These are phyloP conservation scores for Hyperoplus immaculatus DNA, from an alignment of 2,797 vertebrate genomes.

Conservation along the genomic window DNA sequence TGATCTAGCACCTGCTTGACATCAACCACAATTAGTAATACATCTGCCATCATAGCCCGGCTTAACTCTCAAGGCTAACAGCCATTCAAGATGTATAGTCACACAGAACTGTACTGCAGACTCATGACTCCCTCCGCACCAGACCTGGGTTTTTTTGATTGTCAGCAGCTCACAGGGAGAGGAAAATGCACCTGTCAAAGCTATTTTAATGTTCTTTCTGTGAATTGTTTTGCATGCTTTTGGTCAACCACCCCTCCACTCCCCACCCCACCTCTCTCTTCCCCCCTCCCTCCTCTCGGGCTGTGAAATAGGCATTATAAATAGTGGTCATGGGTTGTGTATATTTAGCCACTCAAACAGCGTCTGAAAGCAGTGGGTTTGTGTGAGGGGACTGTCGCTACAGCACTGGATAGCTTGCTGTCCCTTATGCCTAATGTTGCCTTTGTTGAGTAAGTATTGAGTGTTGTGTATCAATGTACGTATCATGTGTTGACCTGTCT, in stretches of 20 bases:
- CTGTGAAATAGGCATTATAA: constrained; percentile 86
- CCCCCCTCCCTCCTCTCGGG: constrained; percentile 61
- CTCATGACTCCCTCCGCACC: constrained; percentile 14
- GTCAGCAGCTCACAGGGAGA: constrained; percentile 50
- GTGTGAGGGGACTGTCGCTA: constrained; percentile 76
- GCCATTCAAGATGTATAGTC: constrained; percentile 27
- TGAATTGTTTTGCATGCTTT: constrained; percentile 61
- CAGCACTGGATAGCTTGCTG: constrained; percentile 53
- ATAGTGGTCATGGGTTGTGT: constrained; percentile 88
- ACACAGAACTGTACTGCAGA: constrained; percentile 27
- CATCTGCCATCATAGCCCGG: constrained; percentile 52
- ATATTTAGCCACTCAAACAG: constrained; percentile 88
- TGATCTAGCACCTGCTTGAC: constrained; percentile 78
- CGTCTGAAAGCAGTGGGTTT: constrained; percentile 80
- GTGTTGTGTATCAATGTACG: constrained; percentile 13
- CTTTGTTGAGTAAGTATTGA: constrained; percentile 61
- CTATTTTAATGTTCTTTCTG: constrained; percentile 66
- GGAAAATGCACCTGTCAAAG: constrained; percentile 73
- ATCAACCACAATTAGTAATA: constrained; percentile 64
- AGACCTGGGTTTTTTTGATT: constrained; percentile 37
- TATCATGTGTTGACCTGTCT: constrained; percentile 13
- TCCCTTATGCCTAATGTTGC: constrained; percentile 59
- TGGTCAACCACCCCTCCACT: constrained; percentile 27
- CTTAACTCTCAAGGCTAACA: constrained; percentile 47
- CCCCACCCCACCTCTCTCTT: constrained; percentile 13